Conservation (phyloP, 30 jellyfish, hydroid and myxozoan genomes). For the Haliclystus octoradiatus region DNA sequence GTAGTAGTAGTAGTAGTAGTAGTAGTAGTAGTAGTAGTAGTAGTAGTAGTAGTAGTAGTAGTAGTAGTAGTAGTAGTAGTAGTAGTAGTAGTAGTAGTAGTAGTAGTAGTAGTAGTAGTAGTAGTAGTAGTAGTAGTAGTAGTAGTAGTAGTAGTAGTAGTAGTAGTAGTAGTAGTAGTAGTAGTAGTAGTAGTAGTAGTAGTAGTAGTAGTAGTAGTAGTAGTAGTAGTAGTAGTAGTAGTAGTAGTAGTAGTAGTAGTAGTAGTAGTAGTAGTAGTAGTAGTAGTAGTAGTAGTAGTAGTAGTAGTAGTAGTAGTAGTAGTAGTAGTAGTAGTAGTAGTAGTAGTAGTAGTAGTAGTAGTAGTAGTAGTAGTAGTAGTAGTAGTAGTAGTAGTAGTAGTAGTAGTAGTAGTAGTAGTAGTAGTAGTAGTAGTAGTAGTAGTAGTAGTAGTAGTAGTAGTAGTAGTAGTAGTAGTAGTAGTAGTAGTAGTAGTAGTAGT, state of each 20-base stretch:
- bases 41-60: too few species aligned
- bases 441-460: conserved; percentile 3
- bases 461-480: conserved; percentile 3
- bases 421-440: conserved; percentile 3
- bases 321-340: conserved; percentile 3
- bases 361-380: conserved; percentile 3
- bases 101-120: too few species aligned
- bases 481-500: conserved; percentile 3
- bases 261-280: conserved; percentile 3
- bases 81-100: too few species aligned
- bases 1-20: too few species aligned
- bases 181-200: too few species aligned
- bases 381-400: conserved; percentile 3
- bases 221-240: conserved; percentile 3
- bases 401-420: conserved; percentile 3
- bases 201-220: conserved; percentile 3
- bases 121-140: too few species aligned
- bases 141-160: too few species aligned
- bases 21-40: too few species aligned
- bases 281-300: conserved; percentile 3
- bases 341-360: conserved; percentile 3
- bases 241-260: conserved; percentile 3
- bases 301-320: conserved; percentile 3
- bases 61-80: too few species aligned
- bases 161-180: too few species aligned